phyloP scores from a whole-genome alignment of 2,888 invertebrate species.

The Orgyia antiqua region DNA sequence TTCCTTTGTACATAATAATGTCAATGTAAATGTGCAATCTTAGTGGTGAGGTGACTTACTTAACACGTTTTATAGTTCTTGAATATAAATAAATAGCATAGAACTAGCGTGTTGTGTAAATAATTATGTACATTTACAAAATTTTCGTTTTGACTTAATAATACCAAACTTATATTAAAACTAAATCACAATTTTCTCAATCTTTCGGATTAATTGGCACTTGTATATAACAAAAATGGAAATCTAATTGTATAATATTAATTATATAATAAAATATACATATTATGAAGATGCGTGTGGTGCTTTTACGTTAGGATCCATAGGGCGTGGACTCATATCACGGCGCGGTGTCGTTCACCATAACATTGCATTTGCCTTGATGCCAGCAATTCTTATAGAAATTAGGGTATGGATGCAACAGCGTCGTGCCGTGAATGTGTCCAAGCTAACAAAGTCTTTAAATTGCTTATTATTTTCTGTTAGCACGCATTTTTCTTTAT shows the following conservation, averaged over 20 bases:
- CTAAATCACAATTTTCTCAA: conserved; percentile 14
- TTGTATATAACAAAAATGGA: conserved; percentile 27
- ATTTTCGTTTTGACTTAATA: conserved; percentile 1
- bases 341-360: no score
- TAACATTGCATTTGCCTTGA: no score
- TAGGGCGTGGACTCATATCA: no score
- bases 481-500: conserved; percentile 10
- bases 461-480: background rate
- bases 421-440: no score
- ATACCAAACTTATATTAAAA: conserved; percentile 9
- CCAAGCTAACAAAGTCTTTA: no score
- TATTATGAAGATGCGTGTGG: no score
- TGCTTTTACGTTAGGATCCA: no score
- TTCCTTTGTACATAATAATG: conserved; percentile 49
- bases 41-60: conserved; percentile 51
- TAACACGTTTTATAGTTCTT: conserved; percentile 37
- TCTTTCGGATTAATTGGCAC: conserved; percentile 18
- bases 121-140: conserved; percentile 11
- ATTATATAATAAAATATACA: no score
- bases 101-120: conserved; percentile 13
- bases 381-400: no score
- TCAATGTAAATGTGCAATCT: conserved; percentile 41
- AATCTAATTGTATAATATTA: conserved; percentile 3
- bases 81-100: conserved; percentile 21
- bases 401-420: no score